Base-by-base conservation (phyloP, 2,113 vertebrate genomes). In the Emydura subglobosa region DNA sequence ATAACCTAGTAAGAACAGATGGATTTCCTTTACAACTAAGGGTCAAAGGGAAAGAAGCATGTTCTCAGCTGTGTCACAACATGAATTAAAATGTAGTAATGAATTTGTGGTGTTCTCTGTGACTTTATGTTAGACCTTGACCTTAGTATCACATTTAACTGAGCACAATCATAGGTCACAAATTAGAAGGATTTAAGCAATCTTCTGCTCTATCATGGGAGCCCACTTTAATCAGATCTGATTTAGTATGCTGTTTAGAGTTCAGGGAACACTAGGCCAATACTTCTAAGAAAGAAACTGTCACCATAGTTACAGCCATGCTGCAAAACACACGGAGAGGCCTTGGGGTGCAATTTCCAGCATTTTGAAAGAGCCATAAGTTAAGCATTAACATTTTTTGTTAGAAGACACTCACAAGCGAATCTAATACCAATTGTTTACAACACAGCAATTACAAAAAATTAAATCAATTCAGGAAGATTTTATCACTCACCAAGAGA, bases 11-110 rank as follows among this genome's bases (percentile, higher is more conserved):
- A 96, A 93, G 85, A 92, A 95, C 86, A 97, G 94, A 98, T 86
- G 92, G 92, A 97, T 96, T 97, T 97, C 88, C 89, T 95, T 97
- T 96, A 94, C 93, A 97, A 51, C 79, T 88, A 79, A 74, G 90
- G 93, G 96, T 98, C 95, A 98, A 96, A 98, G 95, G 94, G 96
- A 97, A 93, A 97, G 85, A 93, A 95, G 84, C 94, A 83, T 96
- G 84, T 96, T 98, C 96, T 97, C 95, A 97, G 92, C 96, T 90
- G 88, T 97, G 93, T 95, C 94, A 92, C 88, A 95, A 94, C 93
- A 92, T 92, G 95, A 98, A 98, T 98, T 97, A 98, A 97, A 98
- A 97, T 93, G 74, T 95, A 97, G 89, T 96, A 97, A 98, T 97
- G 97, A 98, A 97, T 98, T 95, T 97, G 87, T 91, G 72, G 96